Base-by-base conservation (phyloP, 2,888 invertebrate genomes). In the Cistogaster globosa region DNA sequence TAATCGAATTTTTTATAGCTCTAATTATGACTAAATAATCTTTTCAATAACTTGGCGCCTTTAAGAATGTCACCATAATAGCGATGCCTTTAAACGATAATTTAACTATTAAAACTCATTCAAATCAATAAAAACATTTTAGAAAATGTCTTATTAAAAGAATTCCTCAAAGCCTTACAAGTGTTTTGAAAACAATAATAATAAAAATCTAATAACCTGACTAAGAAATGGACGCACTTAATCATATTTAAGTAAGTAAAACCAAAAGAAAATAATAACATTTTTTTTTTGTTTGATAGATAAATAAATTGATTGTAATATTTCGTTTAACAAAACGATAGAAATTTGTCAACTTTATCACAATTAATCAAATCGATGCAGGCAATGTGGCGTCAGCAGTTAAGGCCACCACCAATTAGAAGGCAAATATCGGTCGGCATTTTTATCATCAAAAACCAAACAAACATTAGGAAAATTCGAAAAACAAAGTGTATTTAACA, bases 291-390 rank as follows among this genome's bases (percentile, higher is more conserved):
- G 36, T 55, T 53, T 53, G 12, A 68, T 77, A 48, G 48, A 20
- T 62, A 75, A 45, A 79, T 75, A 81, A 77, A 75, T 75, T 63
- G 55, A 71, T 83, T 85, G 77, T 74, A 78, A 72, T 71, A 81
- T 75, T 81, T 76, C 83, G 26, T 76, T 69, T 79, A 86, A 86
- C 68, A 78, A 80, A 82, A 83, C 69, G 84, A 65, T 86, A 68
- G 84, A 86, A 86, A 87, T 86, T 86, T 86, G 86, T 87, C 87
- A 86, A 79, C 69, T 68, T 87, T 86, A 85, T 88, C 87, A 83
- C 51, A 77, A 86, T 84, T 86, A 86, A 87, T 89, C 90, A 90
- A 90, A 88, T 75, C 79, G 77, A 65, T 83, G 60, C 71, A 60
- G 72, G 74, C 48, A 42, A 12, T 20, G 87, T 87, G 86, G 88